Evolutionary conservation across 1,140 invertebrate genomes (phyloP), one percentile per base, ranked within the genome.

Genomic region (Danaus melanippus): DNA sequence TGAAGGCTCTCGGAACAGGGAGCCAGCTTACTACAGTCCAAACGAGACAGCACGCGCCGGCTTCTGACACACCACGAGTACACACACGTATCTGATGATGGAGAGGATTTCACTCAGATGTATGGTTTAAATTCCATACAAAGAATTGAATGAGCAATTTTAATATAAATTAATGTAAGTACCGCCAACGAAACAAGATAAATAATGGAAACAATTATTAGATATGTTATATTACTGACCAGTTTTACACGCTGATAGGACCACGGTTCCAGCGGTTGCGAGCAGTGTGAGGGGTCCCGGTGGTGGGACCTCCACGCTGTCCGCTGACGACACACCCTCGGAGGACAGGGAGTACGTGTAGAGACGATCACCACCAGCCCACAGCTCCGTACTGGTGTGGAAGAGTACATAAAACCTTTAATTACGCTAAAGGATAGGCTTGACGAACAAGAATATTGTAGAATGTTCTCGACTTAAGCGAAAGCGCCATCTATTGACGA

Each of bases 1-100:
- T 96, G 94, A 10, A 98, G 84, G 69, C 94, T 96, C 81, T 98
- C 96, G 1, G 95, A 96, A 74, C 95, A 97, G 10, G 96, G 96
- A 50, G 94, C 92, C 51, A 98, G 86, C 84, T 97, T 97, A 2
- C 95, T 96, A 88, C 96, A 97, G 82, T 98, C 96, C 46, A 98
- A 85, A 65, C 95, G 93, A 66, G 95, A 94, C 83, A 87, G 62
- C 92, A 90, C 47, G 12, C 56, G 0, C 88, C 89, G 21, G 80
- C 74, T 10, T 89, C 81, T 66, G 93, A 92, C 95, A 66, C 94
- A 92, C 95, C 95, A 97, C 72, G 96, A 94, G 79, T 95, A 96
- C 12, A 97, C 93, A 60, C 62, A 73, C 12, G 69, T 69, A 9
- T 72, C 77, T 83, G 64, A 9, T 10, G 8, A 44, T 12, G n/a